Conservation (phyloP, 2,797 vertebrate genomes). For the Hoplostethus atlanticus region DNA sequence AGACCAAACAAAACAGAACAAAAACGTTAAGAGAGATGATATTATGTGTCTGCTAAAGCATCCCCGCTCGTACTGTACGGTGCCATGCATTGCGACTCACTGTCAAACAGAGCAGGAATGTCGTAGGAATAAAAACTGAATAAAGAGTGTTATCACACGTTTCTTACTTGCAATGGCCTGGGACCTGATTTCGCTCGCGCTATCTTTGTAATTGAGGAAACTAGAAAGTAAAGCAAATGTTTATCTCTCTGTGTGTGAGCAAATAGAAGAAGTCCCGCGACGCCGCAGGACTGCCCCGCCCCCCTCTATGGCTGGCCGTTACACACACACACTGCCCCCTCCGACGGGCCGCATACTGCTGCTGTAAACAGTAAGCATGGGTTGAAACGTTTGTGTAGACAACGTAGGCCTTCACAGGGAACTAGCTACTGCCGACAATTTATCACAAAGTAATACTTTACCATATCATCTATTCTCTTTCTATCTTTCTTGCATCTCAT, state of each 20-base stretch:
- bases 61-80: neutral
- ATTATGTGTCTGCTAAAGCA: conserved; percentile 2
- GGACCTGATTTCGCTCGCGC: conserved; percentile 46
- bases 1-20: conserved; percentile 22
- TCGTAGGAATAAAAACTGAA: conserved; percentile 21
- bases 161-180: conserved; percentile 47
- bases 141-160: conserved; percentile 24
- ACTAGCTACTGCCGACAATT: conserved; percentile 34
- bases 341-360: neutral
- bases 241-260: conserved; percentile 65
- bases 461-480: neutral
- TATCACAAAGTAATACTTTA: conserved; percentile 47
- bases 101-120: conserved; percentile 22
- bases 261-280: conserved; percentile 65
- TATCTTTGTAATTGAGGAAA: conserved; percentile 83
- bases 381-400: conserved; percentile 26
- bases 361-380: conserved; percentile 39
- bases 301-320: conserved; percentile 27
- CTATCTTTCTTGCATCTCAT: neutral
- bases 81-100: neutral
- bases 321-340: conserved; percentile 16
- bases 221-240: conserved; percentile 72
- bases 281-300: conserved; percentile 20
- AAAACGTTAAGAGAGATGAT: neutral
- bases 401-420: conserved; percentile 40